Evolutionary conservation across 2,797 vertebrate species (phyloP).

Genomic region (Falco rusticolus): DNA sequence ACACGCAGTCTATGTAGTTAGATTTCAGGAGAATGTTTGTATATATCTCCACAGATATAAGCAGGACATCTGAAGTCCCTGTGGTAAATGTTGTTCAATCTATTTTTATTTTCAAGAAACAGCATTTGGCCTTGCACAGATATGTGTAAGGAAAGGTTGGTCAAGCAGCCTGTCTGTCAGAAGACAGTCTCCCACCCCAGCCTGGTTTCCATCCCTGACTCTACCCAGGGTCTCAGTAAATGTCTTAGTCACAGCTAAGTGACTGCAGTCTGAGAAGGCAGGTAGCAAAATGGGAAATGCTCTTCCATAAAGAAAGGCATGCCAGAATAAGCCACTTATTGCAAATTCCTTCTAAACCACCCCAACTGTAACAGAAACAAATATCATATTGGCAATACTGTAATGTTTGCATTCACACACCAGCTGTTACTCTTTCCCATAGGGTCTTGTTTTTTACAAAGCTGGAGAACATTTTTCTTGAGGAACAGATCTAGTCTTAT

Average conservation of each 20-base stretch:
- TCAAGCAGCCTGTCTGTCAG: not conserved
- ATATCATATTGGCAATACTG: slow-evolving; percentile 29
- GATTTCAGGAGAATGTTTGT: not conserved
- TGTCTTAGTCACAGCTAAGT: slow-evolving; percentile 46
- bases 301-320: not conserved
- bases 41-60: not conserved
- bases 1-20: not conserved
- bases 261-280: slow-evolving; percentile 21
- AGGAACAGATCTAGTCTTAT: not conserved
- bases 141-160: not conserved
- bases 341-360: slow-evolving; percentile 30
- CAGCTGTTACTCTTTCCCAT: slow-evolving; percentile 30
- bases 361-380: slow-evolving; percentile 49
- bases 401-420: slow-evolving; percentile 27
- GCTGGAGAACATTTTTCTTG: not conserved
- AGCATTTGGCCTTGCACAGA: not conserved
- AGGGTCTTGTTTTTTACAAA: slow-evolving; percentile 26
- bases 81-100: not conserved
- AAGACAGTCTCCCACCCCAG: not conserved
- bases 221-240: not conserved
- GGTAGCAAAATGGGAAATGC: not conserved
- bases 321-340: not conserved
- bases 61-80: not conserved
- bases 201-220: not conserved
- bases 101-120: not conserved